A percentile compares a stretch with the other conserved stretches of the same genome.
phyloP scores from a whole-genome alignment of 2,888 invertebrate species.

The Leucophora obtusa region DNA sequence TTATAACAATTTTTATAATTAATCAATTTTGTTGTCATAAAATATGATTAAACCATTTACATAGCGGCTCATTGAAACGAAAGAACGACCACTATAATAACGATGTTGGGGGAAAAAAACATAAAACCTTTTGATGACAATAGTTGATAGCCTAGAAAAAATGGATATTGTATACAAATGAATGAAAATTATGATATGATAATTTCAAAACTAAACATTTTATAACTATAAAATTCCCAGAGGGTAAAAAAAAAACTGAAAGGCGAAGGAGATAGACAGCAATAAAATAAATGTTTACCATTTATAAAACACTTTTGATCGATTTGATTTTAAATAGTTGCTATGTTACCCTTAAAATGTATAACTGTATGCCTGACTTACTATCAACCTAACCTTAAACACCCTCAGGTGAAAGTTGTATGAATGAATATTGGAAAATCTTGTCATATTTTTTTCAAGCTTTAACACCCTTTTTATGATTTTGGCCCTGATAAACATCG shows the following conservation, averaged over 20 bases:
- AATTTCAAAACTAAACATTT: slow-evolving; percentile 37
- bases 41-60: neutral
- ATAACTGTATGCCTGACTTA: neutral
- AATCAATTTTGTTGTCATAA: slow-evolving; percentile 43
- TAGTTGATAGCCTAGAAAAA: neutral
- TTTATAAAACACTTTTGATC: neutral
- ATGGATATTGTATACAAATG: slow-evolving; percentile 16
- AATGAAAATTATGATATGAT: slow-evolving; percentile 44
- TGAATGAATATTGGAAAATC: slow-evolving; percentile 28
- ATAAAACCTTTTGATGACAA: slow-evolving; percentile 1
- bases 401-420: slow-evolving; percentile 31
- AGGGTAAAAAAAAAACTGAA: neutral
- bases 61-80: neutral
- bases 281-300: slow-evolving; percentile 2
- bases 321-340: slow-evolving; percentile 3
- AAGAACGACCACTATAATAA: neutral
- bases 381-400: neutral
- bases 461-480: slow-evolving; percentile 30
- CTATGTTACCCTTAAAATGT: neutral
- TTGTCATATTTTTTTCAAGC: slow-evolving; percentile 15
- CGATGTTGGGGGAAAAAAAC: neutral
- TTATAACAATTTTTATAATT: slow-evolving; percentile 20
- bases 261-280: neutral
- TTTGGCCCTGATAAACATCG: neutral
- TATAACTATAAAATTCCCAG: slow-evolving; percentile 16